phyloP scores from a whole-genome alignment of 2,888 invertebrate genomes.

The Megamerina dolium region DNA sequence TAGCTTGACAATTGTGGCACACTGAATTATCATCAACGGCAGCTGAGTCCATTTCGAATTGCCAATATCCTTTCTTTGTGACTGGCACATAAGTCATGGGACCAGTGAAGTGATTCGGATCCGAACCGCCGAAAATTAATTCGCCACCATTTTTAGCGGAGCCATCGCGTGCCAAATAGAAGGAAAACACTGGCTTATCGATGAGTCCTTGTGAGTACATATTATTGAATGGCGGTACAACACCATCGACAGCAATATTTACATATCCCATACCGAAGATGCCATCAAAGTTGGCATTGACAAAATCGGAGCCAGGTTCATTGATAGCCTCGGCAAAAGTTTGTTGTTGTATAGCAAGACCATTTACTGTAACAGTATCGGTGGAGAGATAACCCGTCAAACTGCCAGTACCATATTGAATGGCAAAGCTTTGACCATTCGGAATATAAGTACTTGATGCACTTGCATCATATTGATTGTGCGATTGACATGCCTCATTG shows the following conservation, averaged over 20 bases:
- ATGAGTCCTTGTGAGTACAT: conserved; percentile 74
- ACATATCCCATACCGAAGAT: conserved; percentile 89
- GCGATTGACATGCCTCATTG: conserved; percentile 90
- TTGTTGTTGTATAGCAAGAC: conserved; percentile 64
- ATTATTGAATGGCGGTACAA: conserved; percentile 84
- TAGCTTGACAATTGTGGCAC: conserved; percentile 75
- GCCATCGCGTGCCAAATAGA: conserved; percentile 78
- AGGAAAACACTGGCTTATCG: conserved; percentile 75
- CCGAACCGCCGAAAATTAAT: conserved; percentile 86
- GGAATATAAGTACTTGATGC: conserved; percentile 73
- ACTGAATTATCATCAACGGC: conserved; percentile 52
- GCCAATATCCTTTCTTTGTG: conserved; percentile 85
- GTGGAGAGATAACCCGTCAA: conserved; percentile 92
- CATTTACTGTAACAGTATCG: conserved; percentile 70
- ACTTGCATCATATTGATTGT: conserved; percentile 87
- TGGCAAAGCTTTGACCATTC: conserved; percentile 85
- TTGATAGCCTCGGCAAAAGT: conserved; percentile 90
- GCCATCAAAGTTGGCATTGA: conserved; percentile 96
- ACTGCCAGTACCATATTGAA: no score
- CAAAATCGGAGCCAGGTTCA: conserved; percentile 89
- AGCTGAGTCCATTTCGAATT: conserved; percentile 78
- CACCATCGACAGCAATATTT: conserved; percentile 79
- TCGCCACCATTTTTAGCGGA: conserved; percentile 66
- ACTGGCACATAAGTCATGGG: conserved; percentile 65
- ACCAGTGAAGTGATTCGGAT: conserved; percentile 74